These are phyloP conservation scores for Tragopan temminckii DNA, from an alignment of 2,797 vertebrate species.

Conservation along the genomic window DNA sequence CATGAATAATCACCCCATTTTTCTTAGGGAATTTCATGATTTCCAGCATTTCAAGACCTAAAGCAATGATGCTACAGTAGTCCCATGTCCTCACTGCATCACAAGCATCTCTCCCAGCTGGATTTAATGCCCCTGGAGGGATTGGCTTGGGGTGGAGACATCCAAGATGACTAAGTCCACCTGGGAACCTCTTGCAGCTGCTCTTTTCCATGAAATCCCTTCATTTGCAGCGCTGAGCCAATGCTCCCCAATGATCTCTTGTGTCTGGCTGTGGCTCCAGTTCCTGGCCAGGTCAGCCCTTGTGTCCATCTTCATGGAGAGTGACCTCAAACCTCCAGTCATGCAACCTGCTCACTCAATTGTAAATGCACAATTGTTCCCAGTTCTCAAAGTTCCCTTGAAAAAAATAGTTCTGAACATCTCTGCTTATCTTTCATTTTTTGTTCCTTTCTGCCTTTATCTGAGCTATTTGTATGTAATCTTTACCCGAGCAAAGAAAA, in stretches of 20 bases:
- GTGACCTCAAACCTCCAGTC: neutral
- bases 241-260: accelerated
- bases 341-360: neutral
- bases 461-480: neutral
- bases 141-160: neutral
- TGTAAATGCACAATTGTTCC: neutral
- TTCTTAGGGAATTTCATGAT: neutral
- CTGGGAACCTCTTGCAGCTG: neutral
- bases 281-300: neutral
- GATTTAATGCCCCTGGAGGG: neutral
- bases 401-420: neutral
- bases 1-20: neutral
- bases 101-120: neutral
- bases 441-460: neutral
- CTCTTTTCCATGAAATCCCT: neutral
- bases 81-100: neutral
- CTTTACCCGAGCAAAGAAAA: neutral
- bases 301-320: neutral
- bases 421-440: neutral
- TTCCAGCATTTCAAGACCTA: neutral
- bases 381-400: neutral
- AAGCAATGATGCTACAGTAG: neutral
- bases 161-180: neutral
- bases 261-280: accelerated
- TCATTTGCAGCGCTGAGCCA: neutral